These are phyloP conservation scores for Etheostoma nigrum DNA, from an alignment of 2,797 vertebrate genomes.

Conservation along the genomic window DNA sequence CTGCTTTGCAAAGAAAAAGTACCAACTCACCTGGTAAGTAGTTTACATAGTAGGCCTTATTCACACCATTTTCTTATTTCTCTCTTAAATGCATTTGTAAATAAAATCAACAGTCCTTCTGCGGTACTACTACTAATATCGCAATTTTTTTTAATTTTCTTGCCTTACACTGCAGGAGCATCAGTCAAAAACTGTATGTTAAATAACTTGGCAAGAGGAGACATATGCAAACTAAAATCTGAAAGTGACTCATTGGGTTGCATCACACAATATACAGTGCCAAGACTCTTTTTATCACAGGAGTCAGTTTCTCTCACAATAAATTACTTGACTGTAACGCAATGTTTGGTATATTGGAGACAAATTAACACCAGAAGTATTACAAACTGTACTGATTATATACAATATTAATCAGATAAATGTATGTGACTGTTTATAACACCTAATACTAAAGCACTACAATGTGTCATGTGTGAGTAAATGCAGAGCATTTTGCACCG, in stretches of 20 bases:
- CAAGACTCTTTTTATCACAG: conserved; percentile 1
- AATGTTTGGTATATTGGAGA: background rate
- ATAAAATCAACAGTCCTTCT: too few relatives aligned
- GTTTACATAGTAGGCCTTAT: background rate
- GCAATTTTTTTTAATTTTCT: background rate
- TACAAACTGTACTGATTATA: conserved; percentile 17
- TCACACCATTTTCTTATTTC: background rate
- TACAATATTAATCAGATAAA: conserved; percentile 10
- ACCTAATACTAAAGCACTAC: background rate
- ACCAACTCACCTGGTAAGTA: background rate
- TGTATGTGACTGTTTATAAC: background rate
- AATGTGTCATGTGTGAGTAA: conserved; percentile 8
- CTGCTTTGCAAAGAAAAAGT: background rate
- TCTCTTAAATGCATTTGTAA: too few relatives aligned
- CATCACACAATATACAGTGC: background rate
- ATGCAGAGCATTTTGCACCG: background rate
- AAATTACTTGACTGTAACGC: background rate
- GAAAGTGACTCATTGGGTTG: conserved; percentile 21
- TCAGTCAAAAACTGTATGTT: background rate
- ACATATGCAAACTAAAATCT: conserved; percentile 8
- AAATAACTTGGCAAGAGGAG: conserved; percentile 10
- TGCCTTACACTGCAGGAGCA: conserved; percentile 4
- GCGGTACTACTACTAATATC: background rate
- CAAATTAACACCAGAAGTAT: conserved; percentile 13
- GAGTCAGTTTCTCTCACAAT: background rate